These are phyloP conservation scores for Capromys pilorides DNA, from an alignment of 2,797 vertebrate genomes.

Conservation along the genomic window DNA sequence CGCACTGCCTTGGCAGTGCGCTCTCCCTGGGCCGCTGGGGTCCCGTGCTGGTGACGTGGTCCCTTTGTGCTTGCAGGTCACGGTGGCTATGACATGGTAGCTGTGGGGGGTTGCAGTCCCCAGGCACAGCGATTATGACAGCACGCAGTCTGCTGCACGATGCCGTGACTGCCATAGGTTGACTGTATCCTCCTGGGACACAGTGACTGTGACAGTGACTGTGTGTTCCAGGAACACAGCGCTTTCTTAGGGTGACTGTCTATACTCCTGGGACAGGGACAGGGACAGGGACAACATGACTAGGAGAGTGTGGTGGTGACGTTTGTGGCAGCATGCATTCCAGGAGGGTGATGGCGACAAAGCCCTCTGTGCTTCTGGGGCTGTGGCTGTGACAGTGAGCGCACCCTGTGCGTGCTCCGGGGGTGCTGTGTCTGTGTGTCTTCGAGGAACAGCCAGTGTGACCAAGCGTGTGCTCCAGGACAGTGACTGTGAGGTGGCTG, in stretches of 20 bases:
- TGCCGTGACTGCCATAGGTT: background rate
- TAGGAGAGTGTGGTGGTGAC: background rate
- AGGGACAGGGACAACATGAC: background rate
- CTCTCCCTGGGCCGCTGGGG: background rate
- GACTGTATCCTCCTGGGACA: background rate
- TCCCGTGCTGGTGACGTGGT: background rate
- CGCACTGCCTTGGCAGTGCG: background rate
- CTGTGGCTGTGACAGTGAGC: background rate
- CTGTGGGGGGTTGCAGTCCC: too few relatives aligned
- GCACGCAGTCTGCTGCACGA: background rate
- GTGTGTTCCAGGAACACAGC: background rate
- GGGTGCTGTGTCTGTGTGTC: background rate
- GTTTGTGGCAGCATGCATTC: background rate
- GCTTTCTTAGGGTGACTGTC: background rate
- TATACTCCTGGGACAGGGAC: background rate
- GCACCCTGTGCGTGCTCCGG: background rate
- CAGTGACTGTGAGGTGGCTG: background rate
- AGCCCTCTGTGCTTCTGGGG: background rate
- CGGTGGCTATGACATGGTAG: background rate
- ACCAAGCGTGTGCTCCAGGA: background rate
- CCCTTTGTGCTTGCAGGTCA: background rate
- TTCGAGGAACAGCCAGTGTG: background rate
- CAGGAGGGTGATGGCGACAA: background rate
- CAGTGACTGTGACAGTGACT: background rate
- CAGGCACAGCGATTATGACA: background rate